These are phyloP conservation scores for Bettongia penicillata DNA, from an alignment of 2,113 vertebrate genomes.

Conservation along the genomic window DNA sequence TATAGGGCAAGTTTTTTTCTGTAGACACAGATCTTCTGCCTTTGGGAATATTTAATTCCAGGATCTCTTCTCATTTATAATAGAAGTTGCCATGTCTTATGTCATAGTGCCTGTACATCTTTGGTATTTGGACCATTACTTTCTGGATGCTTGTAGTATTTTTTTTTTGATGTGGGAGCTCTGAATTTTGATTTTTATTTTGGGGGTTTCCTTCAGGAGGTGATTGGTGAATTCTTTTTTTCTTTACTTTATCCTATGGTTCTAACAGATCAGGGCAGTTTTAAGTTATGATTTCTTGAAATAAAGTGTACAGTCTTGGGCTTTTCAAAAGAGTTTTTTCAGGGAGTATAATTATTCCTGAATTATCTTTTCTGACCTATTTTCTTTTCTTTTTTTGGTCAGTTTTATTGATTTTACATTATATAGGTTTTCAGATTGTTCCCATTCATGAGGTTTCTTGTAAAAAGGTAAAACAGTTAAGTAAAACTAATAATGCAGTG, in stretches of 20 bases:
- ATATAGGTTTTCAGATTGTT: not conserved
- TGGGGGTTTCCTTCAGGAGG: not conserved
- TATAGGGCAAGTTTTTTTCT: not conserved
- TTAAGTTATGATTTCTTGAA: not conserved
- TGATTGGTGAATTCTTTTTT: not conserved
- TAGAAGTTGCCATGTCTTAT: not conserved
- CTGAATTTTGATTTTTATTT: not conserved
- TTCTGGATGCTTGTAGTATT: not conserved
- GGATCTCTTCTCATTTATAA: not conserved
- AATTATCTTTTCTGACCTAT: not conserved
- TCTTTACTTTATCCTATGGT: not conserved
- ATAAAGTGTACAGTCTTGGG: not conserved
- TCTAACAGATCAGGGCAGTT: not conserved
- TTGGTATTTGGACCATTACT: not conserved
- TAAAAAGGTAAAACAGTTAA: slow-evolving; percentile 3
- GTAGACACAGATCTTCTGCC: not conserved
- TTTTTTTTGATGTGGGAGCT: not conserved
- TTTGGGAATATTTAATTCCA: not conserved
- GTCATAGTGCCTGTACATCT: not conserved
- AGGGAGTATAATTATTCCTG: not conserved
- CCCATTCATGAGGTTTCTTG: not conserved
- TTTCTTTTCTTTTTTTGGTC: not conserved
- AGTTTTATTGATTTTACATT: not conserved
- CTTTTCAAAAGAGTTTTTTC: not conserved
- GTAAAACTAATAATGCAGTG: not conserved